Evolutionary conservation across 2,113 vertebrate species (phyloP).

Genomic region (Anarrhichthys ocellatus): DNA sequence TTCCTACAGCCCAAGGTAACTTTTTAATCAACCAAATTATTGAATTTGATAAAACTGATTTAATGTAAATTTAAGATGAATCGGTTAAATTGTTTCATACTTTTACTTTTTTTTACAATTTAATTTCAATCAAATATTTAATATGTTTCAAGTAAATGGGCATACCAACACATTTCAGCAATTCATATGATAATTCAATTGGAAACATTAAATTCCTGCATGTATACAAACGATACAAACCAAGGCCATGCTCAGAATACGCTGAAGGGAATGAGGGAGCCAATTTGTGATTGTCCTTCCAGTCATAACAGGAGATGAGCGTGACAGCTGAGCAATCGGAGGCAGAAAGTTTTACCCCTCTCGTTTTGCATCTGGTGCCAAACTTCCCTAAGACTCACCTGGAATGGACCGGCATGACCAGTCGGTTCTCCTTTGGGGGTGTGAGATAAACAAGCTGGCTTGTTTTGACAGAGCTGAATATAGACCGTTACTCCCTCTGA

Average conservation of each 20-base stretch:
- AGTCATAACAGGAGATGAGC: constrained; percentile 48
- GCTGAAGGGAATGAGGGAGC: constrained; percentile 36
- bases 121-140: not conserved
- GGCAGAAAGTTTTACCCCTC: constrained; percentile 64
- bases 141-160: not conserved
- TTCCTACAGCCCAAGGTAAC: not conserved
- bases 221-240: constrained; percentile 5
- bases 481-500: constrained; percentile 72
- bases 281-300: constrained; percentile 65
- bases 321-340: constrained; percentile 58
- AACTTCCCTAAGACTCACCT: constrained; percentile 66
- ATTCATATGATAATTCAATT: not conserved
- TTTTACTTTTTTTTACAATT: not conserved
- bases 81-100: not conserved
- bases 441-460: constrained; percentile 68
- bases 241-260: not conserved
- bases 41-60: not conserved
- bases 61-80: too few relatives aligned
- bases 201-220: constrained; percentile 11
- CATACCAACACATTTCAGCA: not conserved
- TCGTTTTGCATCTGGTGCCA: constrained; percentile 52
- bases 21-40: not conserved
- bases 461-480: constrained; percentile 77
- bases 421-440: constrained; percentile 46
- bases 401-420: constrained; percentile 61